Evolutionary conservation across 2,797 vertebrate species (phyloP).

Genomic region (Sparus aurata): DNA sequence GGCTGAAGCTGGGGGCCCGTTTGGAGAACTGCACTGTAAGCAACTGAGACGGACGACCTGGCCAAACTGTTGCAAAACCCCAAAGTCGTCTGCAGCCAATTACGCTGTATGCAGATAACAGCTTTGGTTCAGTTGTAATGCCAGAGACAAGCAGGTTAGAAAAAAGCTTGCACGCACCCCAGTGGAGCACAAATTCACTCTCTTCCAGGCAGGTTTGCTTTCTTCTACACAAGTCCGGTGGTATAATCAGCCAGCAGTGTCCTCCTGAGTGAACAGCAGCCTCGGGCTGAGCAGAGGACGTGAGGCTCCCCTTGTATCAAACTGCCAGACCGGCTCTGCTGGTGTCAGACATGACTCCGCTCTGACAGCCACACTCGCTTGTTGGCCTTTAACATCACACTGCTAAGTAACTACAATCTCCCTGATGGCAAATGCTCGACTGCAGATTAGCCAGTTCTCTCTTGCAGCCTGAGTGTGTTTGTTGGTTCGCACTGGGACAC

Average conservation of each 20-base stretch:
- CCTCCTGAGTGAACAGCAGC: slow-evolving; percentile 65
- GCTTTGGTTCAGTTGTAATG: slow-evolving; percentile 40
- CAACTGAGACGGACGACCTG: slow-evolving; percentile 58
- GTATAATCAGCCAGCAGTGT: slow-evolving; percentile 53
- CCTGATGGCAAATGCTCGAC: slow-evolving; percentile 68
- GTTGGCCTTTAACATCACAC: slow-evolving; percentile 68
- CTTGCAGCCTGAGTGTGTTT: slow-evolving; percentile 54
- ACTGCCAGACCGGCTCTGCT: slow-evolving; percentile 71
- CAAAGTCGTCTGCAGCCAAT: slow-evolving; percentile 34
- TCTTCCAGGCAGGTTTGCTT: slow-evolving; percentile 12
- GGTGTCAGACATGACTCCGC: slow-evolving; percentile 74
- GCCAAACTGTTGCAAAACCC: slow-evolving; percentile 54
- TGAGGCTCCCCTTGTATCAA: slow-evolving; percentile 60
- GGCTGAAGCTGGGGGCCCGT: slow-evolving; percentile 33
- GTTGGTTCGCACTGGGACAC: slow-evolving; percentile 50
- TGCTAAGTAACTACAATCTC: slow-evolving; percentile 71
- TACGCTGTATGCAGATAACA: slow-evolving; percentile 40
- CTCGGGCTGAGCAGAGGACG: slow-evolving; percentile 55
- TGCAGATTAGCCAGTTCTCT: slow-evolving; percentile 69
- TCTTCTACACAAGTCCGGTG: slow-evolving; percentile 32
- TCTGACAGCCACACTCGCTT: slow-evolving; percentile 72
- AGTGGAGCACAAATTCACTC: slow-evolving; percentile 16
- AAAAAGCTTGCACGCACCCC: slow-evolving; percentile 15
- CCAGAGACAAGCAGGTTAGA: slow-evolving; percentile 9
- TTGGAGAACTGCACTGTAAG: slow-evolving; percentile 60